Percentiles rank a stretch among this genome's conserved stretches.
Evolutionary conservation across 1,140 invertebrate genomes (phyloP).

Genomic region (Papilio glaucus): DNA sequence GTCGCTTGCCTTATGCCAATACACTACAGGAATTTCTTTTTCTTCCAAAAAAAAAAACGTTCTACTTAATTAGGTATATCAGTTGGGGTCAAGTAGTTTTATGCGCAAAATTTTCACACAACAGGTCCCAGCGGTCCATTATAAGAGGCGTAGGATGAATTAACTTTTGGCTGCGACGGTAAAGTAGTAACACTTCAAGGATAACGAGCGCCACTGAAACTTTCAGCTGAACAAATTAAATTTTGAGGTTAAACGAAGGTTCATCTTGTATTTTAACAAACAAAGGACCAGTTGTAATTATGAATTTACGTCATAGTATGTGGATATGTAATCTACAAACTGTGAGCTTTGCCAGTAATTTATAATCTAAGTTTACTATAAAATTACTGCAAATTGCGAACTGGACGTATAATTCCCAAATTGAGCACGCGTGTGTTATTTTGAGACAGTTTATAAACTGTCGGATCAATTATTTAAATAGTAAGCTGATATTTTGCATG

Average conservation of each 20-base stretch:
- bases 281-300: not conserved
- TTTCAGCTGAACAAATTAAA: conserved; percentile 9
- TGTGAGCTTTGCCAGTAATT: too few species aligned
- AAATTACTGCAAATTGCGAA: too few species aligned
- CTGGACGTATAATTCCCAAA: too few species aligned
- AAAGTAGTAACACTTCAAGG: conserved; percentile 8
- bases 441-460: too few species aligned
- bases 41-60: not conserved
- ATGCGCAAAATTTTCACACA: conserved; percentile 7
- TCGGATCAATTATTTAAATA: too few species aligned
- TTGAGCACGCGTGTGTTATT: too few species aligned
- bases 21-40: not conserved
- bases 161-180: not conserved
- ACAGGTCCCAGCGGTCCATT: conserved; percentile 7
- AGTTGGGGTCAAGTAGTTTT: conserved; percentile 6
- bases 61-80: not conserved
- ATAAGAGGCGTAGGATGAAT: conserved; percentile 14
- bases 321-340: not conserved
- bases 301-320: not conserved
- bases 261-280: conserved; percentile 11
- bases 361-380: too few species aligned
- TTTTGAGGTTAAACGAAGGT: conserved; percentile 8
- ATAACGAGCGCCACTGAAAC: not conserved
- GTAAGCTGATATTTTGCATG: too few species aligned
- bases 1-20: too few species aligned